These are phyloP conservation scores for Aldrovandia affinis DNA, from an alignment of 2,797 vertebrate species.

Conservation along the genomic window DNA sequence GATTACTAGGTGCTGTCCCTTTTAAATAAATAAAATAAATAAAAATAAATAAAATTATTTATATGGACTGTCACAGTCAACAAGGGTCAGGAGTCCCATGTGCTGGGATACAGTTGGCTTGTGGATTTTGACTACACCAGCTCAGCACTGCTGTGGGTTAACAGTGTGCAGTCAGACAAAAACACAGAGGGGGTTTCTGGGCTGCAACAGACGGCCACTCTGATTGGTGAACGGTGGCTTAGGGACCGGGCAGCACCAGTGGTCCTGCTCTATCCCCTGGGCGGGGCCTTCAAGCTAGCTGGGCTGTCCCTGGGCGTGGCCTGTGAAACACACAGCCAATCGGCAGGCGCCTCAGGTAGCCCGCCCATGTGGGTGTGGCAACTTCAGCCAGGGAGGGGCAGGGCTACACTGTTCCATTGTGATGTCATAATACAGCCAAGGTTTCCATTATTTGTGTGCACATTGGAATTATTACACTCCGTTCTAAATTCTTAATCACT, in stretches of 20 bases:
- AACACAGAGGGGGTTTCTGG: not conserved
- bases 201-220: not conserved
- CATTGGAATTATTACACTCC: not conserved
- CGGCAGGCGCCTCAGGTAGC: conserved; percentile 8
- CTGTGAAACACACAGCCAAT: conserved; percentile 10
- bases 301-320: not conserved
- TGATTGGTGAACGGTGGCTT: not conserved
- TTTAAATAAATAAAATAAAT: no score
- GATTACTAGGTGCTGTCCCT: no score
- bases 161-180: not conserved
- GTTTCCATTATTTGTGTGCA: not conserved
- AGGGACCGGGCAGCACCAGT: not conserved
- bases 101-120: no score
- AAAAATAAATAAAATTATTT: no score
- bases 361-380: not conserved
- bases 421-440: not conserved
- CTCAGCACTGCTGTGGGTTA: conserved; percentile 11
- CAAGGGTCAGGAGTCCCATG: not conserved
- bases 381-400: not conserved
- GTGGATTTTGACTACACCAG: not conserved
- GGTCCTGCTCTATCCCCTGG: not conserved
- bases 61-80: no score
- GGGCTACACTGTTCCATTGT: not conserved
- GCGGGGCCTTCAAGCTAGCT: not conserved
- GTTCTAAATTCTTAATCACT: not conserved